phyloP scores from a whole-genome alignment of 2,797 vertebrate species.

The Strix occidentalis region DNA sequence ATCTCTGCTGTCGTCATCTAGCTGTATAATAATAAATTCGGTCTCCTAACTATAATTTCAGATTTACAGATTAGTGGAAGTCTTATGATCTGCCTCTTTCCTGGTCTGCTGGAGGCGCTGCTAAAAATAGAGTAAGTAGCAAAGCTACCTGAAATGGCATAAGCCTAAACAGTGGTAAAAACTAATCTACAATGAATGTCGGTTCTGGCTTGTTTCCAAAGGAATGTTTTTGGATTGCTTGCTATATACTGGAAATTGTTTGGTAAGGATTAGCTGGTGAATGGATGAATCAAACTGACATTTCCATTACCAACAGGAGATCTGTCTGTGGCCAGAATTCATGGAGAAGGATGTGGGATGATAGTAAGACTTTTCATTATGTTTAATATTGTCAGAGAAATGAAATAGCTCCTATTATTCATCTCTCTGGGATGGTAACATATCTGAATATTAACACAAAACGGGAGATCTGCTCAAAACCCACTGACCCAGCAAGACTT shows the following conservation, averaged over 20 bases:
- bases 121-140: conserved; percentile 44
- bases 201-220: conserved; percentile 13
- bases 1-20: conserved; percentile 30
- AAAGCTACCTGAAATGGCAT: conserved; percentile 21
- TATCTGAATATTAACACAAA: conserved; percentile 41
- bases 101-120: neutral
- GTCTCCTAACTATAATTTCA: conserved; percentile 29
- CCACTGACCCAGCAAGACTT: conserved; percentile 26
- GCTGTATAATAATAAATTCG: conserved; percentile 10
- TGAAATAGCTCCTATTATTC: conserved; percentile 49
- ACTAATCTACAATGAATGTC: neutral
- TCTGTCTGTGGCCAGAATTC: conserved; percentile 19
- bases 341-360: conserved; percentile 12
- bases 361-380: conserved; percentile 26
- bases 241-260: conserved; percentile 33
- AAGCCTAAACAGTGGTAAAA: conserved; percentile 31
- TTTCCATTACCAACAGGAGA: conserved; percentile 69
- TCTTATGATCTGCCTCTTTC: conserved; percentile 40
- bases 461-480: conserved; percentile 34
- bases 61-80: conserved; percentile 58
- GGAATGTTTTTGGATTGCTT: neutral
- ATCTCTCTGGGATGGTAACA: neutral
- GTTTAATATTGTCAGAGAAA: conserved; percentile 60
- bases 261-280: conserved; percentile 15
- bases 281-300: conserved; percentile 73